Conservation (phyloP, 37 sponge, comb jelly and placozoan species). For the Tethya wilhelma region DNA sequence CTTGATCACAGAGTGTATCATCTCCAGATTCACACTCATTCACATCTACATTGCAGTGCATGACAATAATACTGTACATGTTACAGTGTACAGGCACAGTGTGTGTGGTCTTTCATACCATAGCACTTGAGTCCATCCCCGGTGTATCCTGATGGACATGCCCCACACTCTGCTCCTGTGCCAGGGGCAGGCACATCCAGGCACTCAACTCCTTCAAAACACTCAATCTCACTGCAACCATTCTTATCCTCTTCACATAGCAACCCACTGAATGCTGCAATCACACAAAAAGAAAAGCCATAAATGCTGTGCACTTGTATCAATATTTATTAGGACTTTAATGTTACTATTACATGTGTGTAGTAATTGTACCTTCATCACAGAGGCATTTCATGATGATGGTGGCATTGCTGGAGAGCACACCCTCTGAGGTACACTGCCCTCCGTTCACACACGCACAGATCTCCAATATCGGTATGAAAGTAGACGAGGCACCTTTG, state of each 20-base stretch:
- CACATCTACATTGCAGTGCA: constrained; percentile 16
- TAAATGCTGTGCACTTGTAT: no score
- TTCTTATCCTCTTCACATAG: constrained; percentile 48
- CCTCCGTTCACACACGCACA: constrained; percentile 62
- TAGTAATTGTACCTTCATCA: constrained; percentile 7
- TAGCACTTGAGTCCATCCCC: constrained; percentile 28
- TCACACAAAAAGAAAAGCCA: background rate
- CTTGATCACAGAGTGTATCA: constrained; percentile 10
- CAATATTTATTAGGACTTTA: background rate
- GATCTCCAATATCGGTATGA: constrained; percentile 25
- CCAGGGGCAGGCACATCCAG: constrained; percentile 42
- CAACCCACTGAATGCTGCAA: constrained; percentile 29
- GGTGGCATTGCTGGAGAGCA: constrained; percentile 12
- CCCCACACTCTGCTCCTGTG: constrained; percentile 39
- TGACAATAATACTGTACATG: background rate
- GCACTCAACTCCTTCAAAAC: constrained; percentile 41
- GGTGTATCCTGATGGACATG: constrained; percentile 42
- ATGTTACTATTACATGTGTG: background rate
- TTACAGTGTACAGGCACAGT: background rate
- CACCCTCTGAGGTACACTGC: constrained; percentile 41
- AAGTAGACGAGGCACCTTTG: background rate
- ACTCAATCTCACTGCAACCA: constrained; percentile 49
- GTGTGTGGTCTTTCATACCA: no score
- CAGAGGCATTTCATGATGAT: constrained; percentile 30
- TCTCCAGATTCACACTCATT: constrained; percentile 30